Evolutionary conservation across 2,113 vertebrate genomes (phyloP), one percentile per base, ranked within the genome.

Genomic region (Cyprinodon variegatus): DNA sequence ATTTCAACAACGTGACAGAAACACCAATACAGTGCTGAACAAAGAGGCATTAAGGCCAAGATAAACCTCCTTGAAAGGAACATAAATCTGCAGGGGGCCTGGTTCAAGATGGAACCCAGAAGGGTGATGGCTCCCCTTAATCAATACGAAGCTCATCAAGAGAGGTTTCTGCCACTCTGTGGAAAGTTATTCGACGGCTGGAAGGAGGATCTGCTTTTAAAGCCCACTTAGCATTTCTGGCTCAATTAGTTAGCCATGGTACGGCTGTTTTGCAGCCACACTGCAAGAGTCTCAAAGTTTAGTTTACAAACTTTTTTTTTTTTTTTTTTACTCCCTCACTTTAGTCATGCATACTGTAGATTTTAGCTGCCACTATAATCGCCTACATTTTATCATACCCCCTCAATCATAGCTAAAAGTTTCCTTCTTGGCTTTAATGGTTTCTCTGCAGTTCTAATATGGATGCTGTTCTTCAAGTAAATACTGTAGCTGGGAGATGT

Each of bases 1-100:
- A 93, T 92, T 89, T 89, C 83, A 89, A 83, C 83, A 85, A 89
- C 74, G 81, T 93, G 92, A 92, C 92, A 92, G 91, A 89, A 91
- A 93, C 90, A 92, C 89, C 90, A 93, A 92, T 91, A 93, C 82
- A 78, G 79, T 76, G 82, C 83, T 87, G 89, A 91, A 91, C 86
- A 93, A 92, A 93, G 90, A 93, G 83, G 86, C 89, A 91, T 92
- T 92, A 90, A 83, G 84, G 90, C 88, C 85, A 91, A 93, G 89
- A 93, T 92, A 91, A 91, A 92, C 86, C 87, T 88, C 85, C 45
- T 78, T 46, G 70, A 86, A 88, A 91, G 70, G 84, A 75, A 78
- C 86, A 93, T 92, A 82, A 93, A 93, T 94, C 87, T 70, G 63
- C 65, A 11, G 37, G 70, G 78, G 82, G 46, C 68, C 75, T 20